Percentiles rank a stretch among this genome's conserved stretches.
Evolutionary conservation across 35 echinoderm and acorn worm species (phyloP).

Genomic region (Heliocidaris tuberculata): DNA sequence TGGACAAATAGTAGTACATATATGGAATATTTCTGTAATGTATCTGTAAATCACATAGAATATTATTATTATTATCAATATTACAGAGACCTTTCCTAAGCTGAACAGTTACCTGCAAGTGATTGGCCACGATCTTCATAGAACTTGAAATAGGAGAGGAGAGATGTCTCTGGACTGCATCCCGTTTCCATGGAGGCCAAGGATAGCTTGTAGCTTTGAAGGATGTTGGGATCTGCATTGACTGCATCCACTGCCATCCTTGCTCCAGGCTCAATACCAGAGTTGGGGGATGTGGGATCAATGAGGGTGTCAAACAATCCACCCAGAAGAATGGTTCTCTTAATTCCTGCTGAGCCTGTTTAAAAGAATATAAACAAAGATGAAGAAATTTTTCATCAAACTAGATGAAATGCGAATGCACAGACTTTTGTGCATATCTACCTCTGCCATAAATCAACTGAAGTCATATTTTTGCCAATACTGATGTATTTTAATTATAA

Average conservation of each 20-base stretch:
- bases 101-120: constrained; percentile 26
- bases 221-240: constrained; percentile 40
- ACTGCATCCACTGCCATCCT: constrained; percentile 46
- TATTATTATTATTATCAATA: too few species aligned
- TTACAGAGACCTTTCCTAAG: too few species aligned
- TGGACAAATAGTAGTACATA: too few species aligned
- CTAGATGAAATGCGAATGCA: too few species aligned
- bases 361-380: background rate
- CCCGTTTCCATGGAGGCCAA: constrained; percentile 38
- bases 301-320: constrained; percentile 44
- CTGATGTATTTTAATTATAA: too few species aligned
- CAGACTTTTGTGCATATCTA: too few species aligned
- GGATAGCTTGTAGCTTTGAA: constrained; percentile 34
- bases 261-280: constrained; percentile 51
- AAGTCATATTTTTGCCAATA: too few species aligned
- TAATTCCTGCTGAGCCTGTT: background rate
- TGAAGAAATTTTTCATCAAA: background rate
- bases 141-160: constrained; percentile 46
- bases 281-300: background rate
- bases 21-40: too few species aligned
- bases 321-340: constrained; percentile 42
- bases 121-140: constrained; percentile 36
- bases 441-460: too few species aligned
- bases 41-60: too few species aligned
- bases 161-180: constrained; percentile 28